Evolutionary conservation across 2,888 invertebrate species (phyloP).

Genomic region (Colletes collaris): DNA sequence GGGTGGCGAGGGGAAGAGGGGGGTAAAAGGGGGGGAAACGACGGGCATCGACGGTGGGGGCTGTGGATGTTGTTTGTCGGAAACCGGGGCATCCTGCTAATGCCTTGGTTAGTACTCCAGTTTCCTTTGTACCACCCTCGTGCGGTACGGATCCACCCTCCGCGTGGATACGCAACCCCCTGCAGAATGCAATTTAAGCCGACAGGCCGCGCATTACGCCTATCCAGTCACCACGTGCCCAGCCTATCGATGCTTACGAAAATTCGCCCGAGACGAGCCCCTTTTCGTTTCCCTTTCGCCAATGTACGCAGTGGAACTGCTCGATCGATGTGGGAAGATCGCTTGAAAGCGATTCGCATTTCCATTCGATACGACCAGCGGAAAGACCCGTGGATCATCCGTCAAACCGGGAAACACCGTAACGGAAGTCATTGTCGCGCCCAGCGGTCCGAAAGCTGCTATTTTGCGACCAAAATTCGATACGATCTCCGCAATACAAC

Average conservation of each 20-base stretch:
- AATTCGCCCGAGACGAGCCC: slow-evolving; percentile 20
- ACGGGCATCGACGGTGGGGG: slow-evolving; percentile 65
- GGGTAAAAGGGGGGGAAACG: neutral
- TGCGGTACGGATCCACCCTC: slow-evolving; percentile 54
- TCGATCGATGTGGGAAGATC: neutral
- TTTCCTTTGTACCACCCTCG: slow-evolving; percentile 75
- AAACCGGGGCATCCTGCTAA: slow-evolving; percentile 79
- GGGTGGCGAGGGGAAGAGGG: slow-evolving; percentile 23
- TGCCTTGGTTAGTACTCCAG: slow-evolving; percentile 81
- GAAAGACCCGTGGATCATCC: too few species aligned
- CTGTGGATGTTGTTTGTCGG: slow-evolving; percentile 78
- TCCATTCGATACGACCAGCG: too few species aligned
- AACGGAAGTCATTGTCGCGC: too few species aligned
- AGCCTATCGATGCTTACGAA: slow-evolving; percentile 40
- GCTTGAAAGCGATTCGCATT: too few species aligned
- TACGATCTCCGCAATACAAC: too few species aligned
- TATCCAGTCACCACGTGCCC: slow-evolving; percentile 57
- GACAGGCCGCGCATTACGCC: slow-evolving; percentile 56
- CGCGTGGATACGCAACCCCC: slow-evolving; percentile 60
- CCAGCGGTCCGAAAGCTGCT: too few species aligned
- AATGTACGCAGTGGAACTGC: neutral
- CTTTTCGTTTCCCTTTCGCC: slow-evolving; percentile 8
- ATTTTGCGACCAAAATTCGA: too few species aligned
- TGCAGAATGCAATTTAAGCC: slow-evolving; percentile 77
- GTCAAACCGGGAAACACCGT: too few species aligned